A percentile compares a stretch with the other conserved stretches of the same genome.
phyloP scores from a whole-genome alignment of 2,113 vertebrate species.

The Leucoraja erinaceus region DNA sequence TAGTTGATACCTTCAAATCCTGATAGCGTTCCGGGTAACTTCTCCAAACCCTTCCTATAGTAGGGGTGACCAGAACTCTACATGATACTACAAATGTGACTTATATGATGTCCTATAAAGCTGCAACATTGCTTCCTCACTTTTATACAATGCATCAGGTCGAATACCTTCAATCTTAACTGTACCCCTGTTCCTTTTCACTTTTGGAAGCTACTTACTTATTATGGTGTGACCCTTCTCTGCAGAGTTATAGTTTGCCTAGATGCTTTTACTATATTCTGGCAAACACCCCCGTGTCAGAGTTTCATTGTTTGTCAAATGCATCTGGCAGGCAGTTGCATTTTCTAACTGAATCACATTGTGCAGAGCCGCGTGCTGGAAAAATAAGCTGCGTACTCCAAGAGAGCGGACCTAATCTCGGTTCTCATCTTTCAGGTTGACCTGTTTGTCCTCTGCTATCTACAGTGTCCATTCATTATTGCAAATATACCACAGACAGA shows the following conservation, averaged over 20 bases:
- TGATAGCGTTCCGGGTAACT: too few relatives aligned
- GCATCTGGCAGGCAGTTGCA: background rate
- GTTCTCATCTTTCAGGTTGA: constrained; percentile 27
- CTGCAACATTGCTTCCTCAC: too few relatives aligned
- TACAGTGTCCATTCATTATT: background rate
- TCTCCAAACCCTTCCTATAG: too few relatives aligned
- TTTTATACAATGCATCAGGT: too few relatives aligned
- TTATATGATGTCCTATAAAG: too few relatives aligned
- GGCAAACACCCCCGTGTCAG: too few relatives aligned
- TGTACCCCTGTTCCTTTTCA: background rate
- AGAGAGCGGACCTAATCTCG: background rate
- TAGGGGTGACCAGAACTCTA: too few relatives aligned
- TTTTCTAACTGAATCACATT: constrained; percentile 12
- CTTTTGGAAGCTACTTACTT: background rate
- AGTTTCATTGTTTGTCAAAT: background rate
- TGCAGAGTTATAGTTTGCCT: background rate
- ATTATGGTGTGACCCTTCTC: background rate
- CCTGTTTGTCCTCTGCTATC: constrained; percentile 15
- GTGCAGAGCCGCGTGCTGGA: background rate
- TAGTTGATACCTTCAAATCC: too few relatives aligned
- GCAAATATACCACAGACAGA: background rate
- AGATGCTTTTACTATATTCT: background rate
- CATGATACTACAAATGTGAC: too few relatives aligned
- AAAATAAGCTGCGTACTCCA: background rate
- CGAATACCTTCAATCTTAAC: background rate